Conservation (phyloP, 2,888 invertebrate species). For the Eristalis tenax region DNA sequence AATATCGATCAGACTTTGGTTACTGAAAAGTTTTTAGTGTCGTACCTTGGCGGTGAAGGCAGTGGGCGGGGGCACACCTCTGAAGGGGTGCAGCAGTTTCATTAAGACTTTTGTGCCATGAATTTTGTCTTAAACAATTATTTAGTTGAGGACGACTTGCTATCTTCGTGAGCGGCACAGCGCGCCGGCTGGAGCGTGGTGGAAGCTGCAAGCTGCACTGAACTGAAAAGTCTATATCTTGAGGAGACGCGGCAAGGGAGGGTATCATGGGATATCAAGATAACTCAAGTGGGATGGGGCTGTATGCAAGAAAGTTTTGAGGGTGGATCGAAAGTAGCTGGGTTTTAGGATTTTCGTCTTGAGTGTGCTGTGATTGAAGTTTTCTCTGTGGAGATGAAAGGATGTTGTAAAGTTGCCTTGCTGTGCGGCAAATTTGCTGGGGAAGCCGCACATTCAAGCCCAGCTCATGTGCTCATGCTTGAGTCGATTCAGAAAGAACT, state of each 20-base stretch:
- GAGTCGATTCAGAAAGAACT: too few relatives aligned
- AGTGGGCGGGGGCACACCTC: neutral
- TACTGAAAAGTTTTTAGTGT: conserved; percentile 2
- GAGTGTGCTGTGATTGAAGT: too few relatives aligned
- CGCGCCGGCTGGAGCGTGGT: neutral
- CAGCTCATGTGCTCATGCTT: too few relatives aligned
- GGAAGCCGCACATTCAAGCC: too few relatives aligned
- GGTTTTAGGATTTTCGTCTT: too few relatives aligned
- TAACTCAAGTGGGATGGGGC: neutral
- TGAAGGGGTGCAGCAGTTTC: neutral
- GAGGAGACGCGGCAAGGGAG: neutral
- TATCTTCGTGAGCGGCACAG: neutral
- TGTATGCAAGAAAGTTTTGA: neutral
- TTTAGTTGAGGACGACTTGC: neutral
- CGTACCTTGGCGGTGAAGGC: neutral
- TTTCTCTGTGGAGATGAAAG: too few relatives aligned
- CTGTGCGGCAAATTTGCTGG: too few relatives aligned
- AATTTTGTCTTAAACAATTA: neutral
- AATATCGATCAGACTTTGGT: conserved; percentile 12
- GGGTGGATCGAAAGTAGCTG: neutral
- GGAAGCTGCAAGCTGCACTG: neutral
- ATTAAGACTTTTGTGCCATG: neutral
- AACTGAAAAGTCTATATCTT: neutral
- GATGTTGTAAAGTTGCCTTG: too few relatives aligned
- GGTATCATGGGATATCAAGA: neutral